phyloP scores from a whole-genome alignment of 1,140 invertebrate genomes.

The Dendrolimus punctatus region DNA sequence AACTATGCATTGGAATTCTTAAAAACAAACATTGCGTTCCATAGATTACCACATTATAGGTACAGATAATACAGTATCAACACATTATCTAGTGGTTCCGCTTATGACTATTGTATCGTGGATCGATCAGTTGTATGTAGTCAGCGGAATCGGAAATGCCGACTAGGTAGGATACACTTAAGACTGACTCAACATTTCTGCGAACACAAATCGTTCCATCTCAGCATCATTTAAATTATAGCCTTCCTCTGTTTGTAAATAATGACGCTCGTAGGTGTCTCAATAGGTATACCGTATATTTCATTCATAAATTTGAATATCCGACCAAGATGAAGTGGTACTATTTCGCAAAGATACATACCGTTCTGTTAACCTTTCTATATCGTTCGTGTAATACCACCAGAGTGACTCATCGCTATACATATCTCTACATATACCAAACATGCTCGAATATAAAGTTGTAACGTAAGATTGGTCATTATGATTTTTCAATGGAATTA shows the following conservation, averaged over 20 bases:
- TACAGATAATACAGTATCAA: too few relatives aligned
- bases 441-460: conserved; percentile 7
- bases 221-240: conserved; percentile 31
- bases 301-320: conserved; percentile 52
- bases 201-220: conserved; percentile 35
- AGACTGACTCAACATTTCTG: conserved; percentile 45
- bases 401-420: conserved; percentile 22
- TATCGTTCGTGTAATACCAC: conserved; percentile 29
- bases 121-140: conserved; percentile 7
- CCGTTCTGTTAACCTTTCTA: conserved; percentile 25
- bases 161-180: conserved; percentile 17
- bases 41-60: too few relatives aligned
- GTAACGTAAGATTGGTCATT: conserved; percentile 31
- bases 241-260: conserved; percentile 24
- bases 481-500: conserved; percentile 30
- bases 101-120: neutral
- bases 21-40: too few relatives aligned
- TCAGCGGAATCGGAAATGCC: conserved; percentile 48
- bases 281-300: conserved; percentile 19
- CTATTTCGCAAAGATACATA: conserved; percentile 16
- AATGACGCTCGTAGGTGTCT: conserved; percentile 26
- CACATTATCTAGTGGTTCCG: too few relatives aligned
- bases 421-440: conserved; percentile 14
- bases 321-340: conserved; percentile 30
- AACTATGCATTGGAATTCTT: too few relatives aligned